A percentile compares a stretch with the other conserved stretches of the same genome.
phyloP scores from a whole-genome alignment of 1,140 invertebrate species.

The Drosophila eugracilis region DNA sequence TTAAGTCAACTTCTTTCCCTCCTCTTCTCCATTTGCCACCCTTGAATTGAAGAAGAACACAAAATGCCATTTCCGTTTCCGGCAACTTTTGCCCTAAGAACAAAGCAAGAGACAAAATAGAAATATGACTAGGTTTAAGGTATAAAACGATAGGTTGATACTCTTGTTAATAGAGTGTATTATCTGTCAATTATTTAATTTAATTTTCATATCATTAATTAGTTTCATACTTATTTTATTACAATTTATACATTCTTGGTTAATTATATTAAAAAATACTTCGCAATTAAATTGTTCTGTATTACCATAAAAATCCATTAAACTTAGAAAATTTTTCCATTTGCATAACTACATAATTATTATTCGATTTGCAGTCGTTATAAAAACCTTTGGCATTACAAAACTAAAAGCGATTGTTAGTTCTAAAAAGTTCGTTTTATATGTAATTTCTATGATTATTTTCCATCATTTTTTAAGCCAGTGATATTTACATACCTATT shows the following conservation, averaged over 20 bases:
- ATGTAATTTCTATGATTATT: neutral
- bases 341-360: neutral
- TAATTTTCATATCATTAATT: neutral
- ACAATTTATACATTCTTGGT: too few species aligned
- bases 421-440: neutral
- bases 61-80: constrained; percentile 83
- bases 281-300: too few species aligned
- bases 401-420: too few species aligned
- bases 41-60: constrained; percentile 58
- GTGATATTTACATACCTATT: neutral
- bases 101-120: constrained; percentile 48
- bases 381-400: too few species aligned
- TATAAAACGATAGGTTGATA: constrained; percentile 2
- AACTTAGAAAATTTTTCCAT: neutral
- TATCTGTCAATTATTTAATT: neutral
- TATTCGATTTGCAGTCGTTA: too few species aligned
- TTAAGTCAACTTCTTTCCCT: constrained; percentile 73
- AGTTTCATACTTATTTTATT: too few species aligned
- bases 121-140: constrained; percentile 7
- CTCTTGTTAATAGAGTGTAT: neutral
- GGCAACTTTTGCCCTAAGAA: constrained; percentile 72
- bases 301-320: too few species aligned
- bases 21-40: constrained; percentile 8
- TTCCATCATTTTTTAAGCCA: neutral
- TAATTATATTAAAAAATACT: too few species aligned